Evolutionary conservation across 2,113 vertebrate genomes (phyloP).

Genomic region (Peromyscus polionotus): DNA sequence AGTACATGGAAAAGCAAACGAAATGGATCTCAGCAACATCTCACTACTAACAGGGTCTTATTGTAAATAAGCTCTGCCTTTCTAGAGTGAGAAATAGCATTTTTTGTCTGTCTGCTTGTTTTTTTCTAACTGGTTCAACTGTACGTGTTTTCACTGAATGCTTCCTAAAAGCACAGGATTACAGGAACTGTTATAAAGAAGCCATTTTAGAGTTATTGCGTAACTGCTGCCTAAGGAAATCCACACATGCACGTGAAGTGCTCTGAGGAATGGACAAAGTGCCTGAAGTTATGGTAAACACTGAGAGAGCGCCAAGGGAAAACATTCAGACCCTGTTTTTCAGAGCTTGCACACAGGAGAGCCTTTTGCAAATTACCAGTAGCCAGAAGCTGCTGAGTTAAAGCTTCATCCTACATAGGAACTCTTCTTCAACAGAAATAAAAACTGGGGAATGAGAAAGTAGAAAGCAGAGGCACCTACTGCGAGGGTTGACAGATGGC

Average conservation of each 20-base stretch:
- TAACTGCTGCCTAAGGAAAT: background rate
- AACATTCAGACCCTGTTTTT: background rate
- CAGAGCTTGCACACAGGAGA: background rate
- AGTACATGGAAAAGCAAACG: slow-evolving; percentile 62
- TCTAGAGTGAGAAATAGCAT: background rate
- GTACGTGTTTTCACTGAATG: background rate
- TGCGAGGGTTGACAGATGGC: background rate
- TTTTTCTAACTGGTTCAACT: slow-evolving; percentile 1
- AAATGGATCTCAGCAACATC: slow-evolving; percentile 64
- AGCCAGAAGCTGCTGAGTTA: background rate
- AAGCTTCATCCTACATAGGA: background rate
- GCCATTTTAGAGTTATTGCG: background rate
- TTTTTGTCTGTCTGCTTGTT: background rate
- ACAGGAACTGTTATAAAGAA: background rate
- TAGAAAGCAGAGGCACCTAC: background rate
- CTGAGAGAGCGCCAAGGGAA: background rate
- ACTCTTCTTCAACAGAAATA: background rate
- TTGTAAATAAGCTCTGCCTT: slow-evolving; percentile 43
- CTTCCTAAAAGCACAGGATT: background rate
- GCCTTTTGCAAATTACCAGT: background rate
- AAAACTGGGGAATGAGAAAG: background rate
- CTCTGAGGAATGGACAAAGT: background rate
- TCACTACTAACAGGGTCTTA: slow-evolving; percentile 25
- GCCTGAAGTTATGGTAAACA: background rate
- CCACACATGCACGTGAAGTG: background rate